Percentiles rank a stretch among this genome's conserved stretches.
Evolutionary conservation across 2,113 vertebrate genomes (phyloP).

Genomic region (Castor canadensis): DNA sequence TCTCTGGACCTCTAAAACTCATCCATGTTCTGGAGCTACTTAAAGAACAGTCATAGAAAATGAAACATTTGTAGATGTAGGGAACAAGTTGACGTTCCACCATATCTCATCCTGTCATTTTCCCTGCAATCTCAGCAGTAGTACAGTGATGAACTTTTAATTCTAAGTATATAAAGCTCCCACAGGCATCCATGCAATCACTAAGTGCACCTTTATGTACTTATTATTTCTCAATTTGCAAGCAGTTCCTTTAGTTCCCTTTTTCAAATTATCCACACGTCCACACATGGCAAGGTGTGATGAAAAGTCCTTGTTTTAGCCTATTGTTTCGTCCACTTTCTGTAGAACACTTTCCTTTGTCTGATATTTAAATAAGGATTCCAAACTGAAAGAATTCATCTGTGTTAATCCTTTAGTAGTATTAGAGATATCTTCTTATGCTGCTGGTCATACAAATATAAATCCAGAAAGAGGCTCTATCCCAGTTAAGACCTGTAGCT

Average conservation of each 20-base stretch:
- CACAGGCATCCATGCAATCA: too few species aligned
- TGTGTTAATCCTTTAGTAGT: not conserved
- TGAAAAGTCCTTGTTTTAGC: not conserved
- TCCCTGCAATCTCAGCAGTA: too few species aligned
- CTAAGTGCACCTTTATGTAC: too few species aligned
- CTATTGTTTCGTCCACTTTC: not conserved
- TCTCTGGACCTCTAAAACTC: not conserved
- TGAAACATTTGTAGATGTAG: not conserved
- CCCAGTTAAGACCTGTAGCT: not conserved
- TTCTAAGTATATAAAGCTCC: too few species aligned
- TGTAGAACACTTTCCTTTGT: not conserved
- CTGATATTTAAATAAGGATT: not conserved
- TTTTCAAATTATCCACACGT: not conserved
- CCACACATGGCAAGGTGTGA: not conserved
- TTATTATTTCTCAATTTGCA: not conserved
- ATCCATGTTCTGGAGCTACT: not conserved
- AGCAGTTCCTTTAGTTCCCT: not conserved
- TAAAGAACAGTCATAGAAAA: not conserved
- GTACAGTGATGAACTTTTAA: too few species aligned
- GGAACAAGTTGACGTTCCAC: not conserved
- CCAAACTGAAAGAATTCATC: not conserved
- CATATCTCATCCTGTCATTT: not conserved
- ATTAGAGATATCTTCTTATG: not conserved
- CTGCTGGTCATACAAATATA: not conserved
- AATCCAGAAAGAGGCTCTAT: too few species aligned